Conservation (phyloP, 2,113 vertebrate genomes). For the Agapornis roseicollis region DNA sequence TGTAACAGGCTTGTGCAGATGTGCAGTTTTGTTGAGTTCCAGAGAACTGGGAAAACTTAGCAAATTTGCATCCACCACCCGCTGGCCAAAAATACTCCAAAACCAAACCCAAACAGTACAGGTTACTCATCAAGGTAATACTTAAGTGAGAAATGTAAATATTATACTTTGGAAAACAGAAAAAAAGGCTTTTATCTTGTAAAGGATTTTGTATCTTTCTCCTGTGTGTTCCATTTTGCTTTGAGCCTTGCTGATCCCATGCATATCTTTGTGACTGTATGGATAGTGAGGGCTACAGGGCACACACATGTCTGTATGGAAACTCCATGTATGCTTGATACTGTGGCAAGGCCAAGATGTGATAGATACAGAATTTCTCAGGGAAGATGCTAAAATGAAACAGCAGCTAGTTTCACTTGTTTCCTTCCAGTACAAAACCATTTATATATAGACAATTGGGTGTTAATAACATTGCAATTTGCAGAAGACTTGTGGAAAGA, state of each 20-base stretch:
- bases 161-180: not conserved
- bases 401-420: not conserved
- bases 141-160: not conserved
- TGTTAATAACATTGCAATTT: not conserved
- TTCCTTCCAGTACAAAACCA: not conserved
- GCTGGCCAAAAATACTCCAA: not conserved
- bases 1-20: not conserved
- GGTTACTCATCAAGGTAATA: not conserved
- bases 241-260: not conserved
- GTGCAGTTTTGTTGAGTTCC: not conserved
- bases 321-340: not conserved
- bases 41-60: not conserved
- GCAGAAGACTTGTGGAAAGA: not conserved
- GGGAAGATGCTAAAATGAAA: not conserved
- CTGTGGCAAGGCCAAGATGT: not conserved
- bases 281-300: not conserved
- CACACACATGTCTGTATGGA: not conserved
- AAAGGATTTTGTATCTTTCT: not conserved
- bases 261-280: not conserved
- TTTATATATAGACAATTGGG: not conserved
- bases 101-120: not conserved
- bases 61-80: not conserved
- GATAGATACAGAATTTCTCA: not conserved
- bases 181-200: not conserved
- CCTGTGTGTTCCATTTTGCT: not conserved